Conservation (phyloP, 2,113 vertebrate genomes). For the Sula dactylatra region DNA sequence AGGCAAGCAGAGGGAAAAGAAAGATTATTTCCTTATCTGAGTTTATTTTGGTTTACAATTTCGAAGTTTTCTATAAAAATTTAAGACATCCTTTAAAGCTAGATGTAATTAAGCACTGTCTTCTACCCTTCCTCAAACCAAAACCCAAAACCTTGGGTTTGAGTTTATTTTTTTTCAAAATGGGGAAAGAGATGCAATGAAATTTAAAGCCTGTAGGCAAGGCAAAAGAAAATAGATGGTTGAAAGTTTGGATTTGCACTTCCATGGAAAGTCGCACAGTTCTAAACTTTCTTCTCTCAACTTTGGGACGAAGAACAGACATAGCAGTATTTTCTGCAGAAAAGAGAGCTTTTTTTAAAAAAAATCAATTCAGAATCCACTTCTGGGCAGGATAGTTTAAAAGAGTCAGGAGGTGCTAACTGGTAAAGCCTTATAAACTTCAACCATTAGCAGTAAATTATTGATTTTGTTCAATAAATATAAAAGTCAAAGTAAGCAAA, state of each 20-base stretch:
- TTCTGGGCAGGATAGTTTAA: not conserved
- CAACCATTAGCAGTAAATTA: not conserved
- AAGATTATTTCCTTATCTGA: not conserved
- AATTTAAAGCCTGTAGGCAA: not conserved
- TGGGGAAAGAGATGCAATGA: not conserved
- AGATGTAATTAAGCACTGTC: not conserved
- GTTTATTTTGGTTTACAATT: not conserved
- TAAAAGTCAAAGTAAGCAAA: not conserved
- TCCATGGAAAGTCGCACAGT: not conserved
- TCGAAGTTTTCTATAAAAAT: not conserved
- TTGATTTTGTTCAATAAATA: not conserved
- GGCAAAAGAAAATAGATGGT: not conserved
- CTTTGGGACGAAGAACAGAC: not conserved
- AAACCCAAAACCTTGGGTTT: not conserved
- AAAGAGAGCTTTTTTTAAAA: not conserved
- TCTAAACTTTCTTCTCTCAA: not conserved
- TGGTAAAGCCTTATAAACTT: not conserved
- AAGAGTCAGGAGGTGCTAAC: too few relatives aligned
- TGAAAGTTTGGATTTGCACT: not conserved
- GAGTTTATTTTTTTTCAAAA: not conserved
- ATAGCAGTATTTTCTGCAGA: not conserved
- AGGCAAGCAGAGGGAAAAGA: not conserved
- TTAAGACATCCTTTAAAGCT: not conserved
- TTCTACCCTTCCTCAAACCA: not conserved
- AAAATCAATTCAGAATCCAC: not conserved